Evolutionary conservation across 2,113 vertebrate species (phyloP).

Genomic region (Paedocypris sp.): DNA sequence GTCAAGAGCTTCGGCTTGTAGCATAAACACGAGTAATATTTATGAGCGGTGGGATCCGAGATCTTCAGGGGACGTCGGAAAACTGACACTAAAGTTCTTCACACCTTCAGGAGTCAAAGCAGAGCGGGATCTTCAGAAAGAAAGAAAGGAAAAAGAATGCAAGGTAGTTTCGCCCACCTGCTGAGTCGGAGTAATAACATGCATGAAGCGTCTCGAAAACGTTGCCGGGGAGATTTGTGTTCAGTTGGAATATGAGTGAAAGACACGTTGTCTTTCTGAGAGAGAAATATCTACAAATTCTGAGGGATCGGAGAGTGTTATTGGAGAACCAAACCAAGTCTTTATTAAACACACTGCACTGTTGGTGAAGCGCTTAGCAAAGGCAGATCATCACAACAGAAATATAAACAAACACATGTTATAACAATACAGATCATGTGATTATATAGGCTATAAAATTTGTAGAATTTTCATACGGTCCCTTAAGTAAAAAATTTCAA

Average conservation of each 20-base stretch:
- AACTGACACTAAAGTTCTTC: slow-evolving; percentile 1
- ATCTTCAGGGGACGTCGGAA: slow-evolving; percentile 9
- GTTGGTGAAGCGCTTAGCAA: no score
- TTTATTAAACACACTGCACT: no score
- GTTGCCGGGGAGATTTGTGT: slow-evolving; percentile 23
- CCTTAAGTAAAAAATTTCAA: no score
- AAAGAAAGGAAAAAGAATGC: slow-evolving; percentile 7
- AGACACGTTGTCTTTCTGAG: not conserved
- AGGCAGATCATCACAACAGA: no score
- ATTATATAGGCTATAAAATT: no score
- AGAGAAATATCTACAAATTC: not conserved
- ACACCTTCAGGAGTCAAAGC: slow-evolving; percentile 5
- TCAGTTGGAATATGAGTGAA: slow-evolving; percentile 21
- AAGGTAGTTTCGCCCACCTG: slow-evolving; percentile 19
- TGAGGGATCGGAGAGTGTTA: no score
- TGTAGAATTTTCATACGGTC: no score
- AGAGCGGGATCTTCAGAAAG: not conserved
- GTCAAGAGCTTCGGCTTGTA: no score
- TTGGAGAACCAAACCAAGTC: no score
- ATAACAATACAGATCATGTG: no score
- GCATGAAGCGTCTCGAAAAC: slow-evolving; percentile 33
- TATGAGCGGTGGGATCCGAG: not conserved
- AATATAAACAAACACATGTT: no score
- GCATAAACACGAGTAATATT: no score
- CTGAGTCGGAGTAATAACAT: slow-evolving; percentile 16